Evolutionary conservation across 2,797 vertebrate species (phyloP), one percentile per base, ranked within the genome.

Genomic region (Hemibagrus guttatus): DNA sequence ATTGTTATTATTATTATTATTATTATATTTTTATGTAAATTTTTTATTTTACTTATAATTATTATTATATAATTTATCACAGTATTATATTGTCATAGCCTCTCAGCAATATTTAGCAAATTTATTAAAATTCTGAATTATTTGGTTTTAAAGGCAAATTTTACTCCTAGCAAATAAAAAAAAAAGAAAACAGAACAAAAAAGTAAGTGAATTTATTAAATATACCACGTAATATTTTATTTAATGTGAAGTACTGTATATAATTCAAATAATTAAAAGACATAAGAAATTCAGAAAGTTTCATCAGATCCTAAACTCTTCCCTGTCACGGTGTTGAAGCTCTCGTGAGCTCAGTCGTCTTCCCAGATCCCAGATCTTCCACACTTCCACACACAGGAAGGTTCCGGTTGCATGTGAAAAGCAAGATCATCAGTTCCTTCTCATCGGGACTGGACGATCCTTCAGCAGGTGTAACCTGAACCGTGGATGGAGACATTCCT

Each of bases 351-450:
- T 78, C 35, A 2, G 56, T 63, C 39, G 26, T 81, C 42, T n/a
- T 64, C 59, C n/a, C 58, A 9, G 26, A 64, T 49, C 79, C 19
- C 39, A 28, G 8, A 21, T 64, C 26, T 26, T 28, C 26, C 16
- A 82, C 63, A n/a, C n/a, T 81, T 46, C 78, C 71, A 74, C 71
- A 39, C 79, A 76, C 87, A 42, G n/a, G 90, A 89, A 89, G 92
- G 90, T 95, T 90, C 91, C 88, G 90, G 92, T 96, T 95, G 91
- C 94, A 93, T 89, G 88, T 88, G 87, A 86, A 91, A 84, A 90
- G 92, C 93, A 92, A 93, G 91, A 94, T 95, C 94, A 95, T 94
- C 93, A 91, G 88, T 93, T 93, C 88, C 84, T 35, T 84, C 90
- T 89, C 89, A 92, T 91, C 68, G 84, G 90, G 6, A 42, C 61